A percentile compares a stretch with the other conserved stretches of the same genome.
Evolutionary conservation across 2,888 invertebrate species (phyloP).

Genomic region (Trichopria drosophilae): DNA sequence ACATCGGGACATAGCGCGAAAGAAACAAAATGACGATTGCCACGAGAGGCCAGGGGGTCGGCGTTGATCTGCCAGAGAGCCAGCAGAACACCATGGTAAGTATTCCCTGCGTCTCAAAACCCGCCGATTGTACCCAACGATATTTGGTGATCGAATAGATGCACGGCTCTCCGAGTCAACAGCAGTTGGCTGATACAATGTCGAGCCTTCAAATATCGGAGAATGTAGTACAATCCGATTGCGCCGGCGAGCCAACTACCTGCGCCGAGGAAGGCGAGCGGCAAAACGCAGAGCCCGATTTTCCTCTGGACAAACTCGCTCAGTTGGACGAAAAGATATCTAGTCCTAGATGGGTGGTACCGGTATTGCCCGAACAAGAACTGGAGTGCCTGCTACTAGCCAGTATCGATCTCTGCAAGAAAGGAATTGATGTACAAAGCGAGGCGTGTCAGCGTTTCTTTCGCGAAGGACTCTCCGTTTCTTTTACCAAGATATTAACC

Average conservation of each 20-base stretch:
- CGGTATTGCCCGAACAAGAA: conserved; percentile 95
- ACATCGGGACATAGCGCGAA: conserved; percentile 45
- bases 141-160: conserved; percentile 38
- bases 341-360: conserved; percentile 95
- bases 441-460: conserved; percentile 93
- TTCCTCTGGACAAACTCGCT: conserved; percentile 85
- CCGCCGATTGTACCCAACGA: not conserved
- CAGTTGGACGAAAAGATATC: conserved; percentile 95
- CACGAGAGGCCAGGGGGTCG: conserved; percentile 66
- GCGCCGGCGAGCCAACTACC: conserved; percentile 45
- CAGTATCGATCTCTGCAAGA: conserved; percentile 82
- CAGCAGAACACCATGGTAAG: conserved; percentile 55
- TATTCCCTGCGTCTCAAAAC: not conserved
- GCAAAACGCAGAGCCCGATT: conserved; percentile 66
- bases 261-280: conserved; percentile 51
- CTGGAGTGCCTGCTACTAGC: conserved; percentile 88
- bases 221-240: conserved; percentile 51
- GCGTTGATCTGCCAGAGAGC: conserved; percentile 63
- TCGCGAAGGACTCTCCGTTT: conserved; percentile 89
- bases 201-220: conserved; percentile 54
- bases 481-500: conserved; percentile 94
- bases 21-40: conserved; percentile 65
- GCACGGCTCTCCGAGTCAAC: conserved; percentile 54
- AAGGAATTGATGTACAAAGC: conserved; percentile 84
- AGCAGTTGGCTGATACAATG: conserved; percentile 54